Evolutionary conservation across 2,888 invertebrate genomes (phyloP).

Genomic region (Morpho helenor): DNA sequence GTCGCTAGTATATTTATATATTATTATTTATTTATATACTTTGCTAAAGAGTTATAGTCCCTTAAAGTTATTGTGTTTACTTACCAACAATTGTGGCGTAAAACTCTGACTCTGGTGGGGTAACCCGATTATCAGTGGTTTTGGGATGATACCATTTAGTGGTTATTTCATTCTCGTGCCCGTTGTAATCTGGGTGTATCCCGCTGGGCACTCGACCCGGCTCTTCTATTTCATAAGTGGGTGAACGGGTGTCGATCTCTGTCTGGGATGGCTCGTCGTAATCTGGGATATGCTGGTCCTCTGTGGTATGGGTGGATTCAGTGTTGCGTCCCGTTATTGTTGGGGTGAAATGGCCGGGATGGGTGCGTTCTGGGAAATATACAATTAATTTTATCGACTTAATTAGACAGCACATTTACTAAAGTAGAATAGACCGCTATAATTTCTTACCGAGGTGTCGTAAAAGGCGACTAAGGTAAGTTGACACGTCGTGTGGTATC

Average conservation of each 20-base stretch:
- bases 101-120: constrained; percentile 70
- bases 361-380: constrained; percentile 49
- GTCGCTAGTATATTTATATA: too few species aligned
- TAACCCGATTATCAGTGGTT: constrained; percentile 66
- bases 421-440: too few species aligned
- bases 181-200: constrained; percentile 63
- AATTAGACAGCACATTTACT: too few species aligned
- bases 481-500: too few species aligned
- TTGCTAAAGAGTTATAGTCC: too few species aligned
- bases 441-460: too few species aligned
- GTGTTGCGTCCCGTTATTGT: constrained; percentile 47
- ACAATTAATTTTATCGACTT: too few species aligned
- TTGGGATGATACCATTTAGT: constrained; percentile 73
- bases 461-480: too few species aligned
- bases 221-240: constrained; percentile 54
- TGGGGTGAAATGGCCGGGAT: constrained; percentile 58
- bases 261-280: constrained; percentile 56
- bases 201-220: constrained; percentile 40
- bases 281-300: constrained; percentile 62
- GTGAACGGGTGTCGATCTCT: constrained; percentile 55
- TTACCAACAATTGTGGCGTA: constrained; percentile 72
- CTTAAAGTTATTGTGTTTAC: constrained; percentile 29
- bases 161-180: constrained; percentile 61
- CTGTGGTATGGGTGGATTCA: constrained; percentile 66
- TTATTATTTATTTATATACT: too few species aligned